Percentiles rank a stretch among this genome's conserved stretches.
Conservation (phyloP, 1,140 invertebrate species). For the Holcopasites calliopsidis region DNA sequence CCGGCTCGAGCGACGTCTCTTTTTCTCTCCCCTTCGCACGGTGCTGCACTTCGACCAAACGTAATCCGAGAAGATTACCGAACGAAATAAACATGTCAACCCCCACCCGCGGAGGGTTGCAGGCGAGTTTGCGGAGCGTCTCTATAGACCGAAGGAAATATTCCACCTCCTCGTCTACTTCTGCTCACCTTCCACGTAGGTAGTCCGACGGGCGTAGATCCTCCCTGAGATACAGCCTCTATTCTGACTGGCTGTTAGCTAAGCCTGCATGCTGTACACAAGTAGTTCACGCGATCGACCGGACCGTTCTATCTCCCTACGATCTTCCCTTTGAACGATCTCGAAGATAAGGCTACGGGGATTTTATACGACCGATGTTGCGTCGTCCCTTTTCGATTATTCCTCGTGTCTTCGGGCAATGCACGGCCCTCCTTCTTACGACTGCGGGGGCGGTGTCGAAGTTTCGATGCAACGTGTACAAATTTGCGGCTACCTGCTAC, state of each 20-base stretch:
- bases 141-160: slow-evolving; percentile 62
- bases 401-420: background rate
- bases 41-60: slow-evolving; percentile 26
- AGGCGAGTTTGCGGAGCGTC: slow-evolving; percentile 62
- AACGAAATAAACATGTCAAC: slow-evolving; percentile 72
- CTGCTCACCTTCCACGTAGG: slow-evolving; percentile 12
- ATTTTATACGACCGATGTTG: too few species aligned
- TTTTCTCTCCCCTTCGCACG: background rate
- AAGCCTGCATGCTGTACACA: slow-evolving; percentile 37
- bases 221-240: slow-evolving; percentile 33
- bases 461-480: slow-evolving; percentile 26
- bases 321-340: slow-evolving; percentile 47
- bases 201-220: slow-evolving; percentile 38
- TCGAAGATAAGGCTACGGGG: too few species aligned
- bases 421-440: background rate
- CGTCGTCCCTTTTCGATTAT: background rate
- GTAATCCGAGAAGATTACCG: slow-evolving; percentile 71
- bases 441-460: background rate
- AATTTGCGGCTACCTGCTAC: slow-evolving; percentile 61
- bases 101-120: slow-evolving; percentile 48
- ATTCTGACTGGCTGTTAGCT: slow-evolving; percentile 26
- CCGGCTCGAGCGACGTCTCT: background rate
- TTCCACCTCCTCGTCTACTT: slow-evolving; percentile 9
- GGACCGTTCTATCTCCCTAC: slow-evolving; percentile 36
- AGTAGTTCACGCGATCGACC: slow-evolving; percentile 40